Conservation (phyloP, 2,888 invertebrate species). For the Coenonympha arcania region DNA sequence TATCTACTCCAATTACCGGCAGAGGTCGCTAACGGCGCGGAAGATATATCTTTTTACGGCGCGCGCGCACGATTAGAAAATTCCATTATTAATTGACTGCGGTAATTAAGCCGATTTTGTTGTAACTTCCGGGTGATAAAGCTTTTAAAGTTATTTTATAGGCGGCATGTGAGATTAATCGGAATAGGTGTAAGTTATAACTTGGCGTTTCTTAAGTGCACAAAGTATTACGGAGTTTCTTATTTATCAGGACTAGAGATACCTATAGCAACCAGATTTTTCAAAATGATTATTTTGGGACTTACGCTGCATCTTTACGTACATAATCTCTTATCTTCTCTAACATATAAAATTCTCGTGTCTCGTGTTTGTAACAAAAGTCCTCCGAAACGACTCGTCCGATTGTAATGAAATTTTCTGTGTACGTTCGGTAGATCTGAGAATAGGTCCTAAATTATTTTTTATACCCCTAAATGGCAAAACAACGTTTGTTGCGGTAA, state of each 20-base stretch:
- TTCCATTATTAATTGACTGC: conserved; percentile 64
- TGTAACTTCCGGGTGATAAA: conserved; percentile 20
- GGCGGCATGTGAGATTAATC: conserved; percentile 1
- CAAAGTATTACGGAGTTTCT: not conserved
- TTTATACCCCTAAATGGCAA: no score
- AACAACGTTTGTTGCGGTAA: no score
- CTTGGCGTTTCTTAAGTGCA: not conserved
- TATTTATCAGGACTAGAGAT: not conserved
- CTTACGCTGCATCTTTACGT: no score
- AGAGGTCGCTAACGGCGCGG: conserved; percentile 46
- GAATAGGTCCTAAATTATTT: no score
- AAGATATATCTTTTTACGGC: conserved; percentile 69
- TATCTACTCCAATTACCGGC: conserved; percentile 40
- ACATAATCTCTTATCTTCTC: no score
- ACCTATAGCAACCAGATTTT: no score
- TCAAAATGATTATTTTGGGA: no score
- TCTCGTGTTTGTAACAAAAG: no score
- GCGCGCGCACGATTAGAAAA: conserved; percentile 64
- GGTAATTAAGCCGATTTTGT: conserved; percentile 55
- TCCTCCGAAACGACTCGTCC: no score
- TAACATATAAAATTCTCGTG: no score
- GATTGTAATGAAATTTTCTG: no score
- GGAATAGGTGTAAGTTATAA: not conserved
- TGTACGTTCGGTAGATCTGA: no score
- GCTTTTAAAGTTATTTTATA: conserved; percentile 12